Conservation (phyloP, 2,888 invertebrate genomes). For the Euplexia lucipara region DNA sequence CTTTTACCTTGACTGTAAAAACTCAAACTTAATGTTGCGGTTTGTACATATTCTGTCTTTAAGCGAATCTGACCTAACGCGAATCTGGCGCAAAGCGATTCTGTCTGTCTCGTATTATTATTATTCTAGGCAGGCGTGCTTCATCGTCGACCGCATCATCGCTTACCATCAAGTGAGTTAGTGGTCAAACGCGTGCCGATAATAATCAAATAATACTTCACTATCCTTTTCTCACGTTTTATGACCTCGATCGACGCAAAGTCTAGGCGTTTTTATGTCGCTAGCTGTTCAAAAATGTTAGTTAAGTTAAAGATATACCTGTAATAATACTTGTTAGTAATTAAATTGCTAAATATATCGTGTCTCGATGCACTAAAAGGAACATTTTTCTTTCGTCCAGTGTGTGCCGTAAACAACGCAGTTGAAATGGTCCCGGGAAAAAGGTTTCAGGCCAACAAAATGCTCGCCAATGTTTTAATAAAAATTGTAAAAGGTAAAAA, state of each 20-base stretch:
- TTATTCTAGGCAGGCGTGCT: too few species aligned
- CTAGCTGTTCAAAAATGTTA: slow-evolving; percentile 16
- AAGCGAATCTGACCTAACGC: too few species aligned
- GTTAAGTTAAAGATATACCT: slow-evolving; percentile 2
- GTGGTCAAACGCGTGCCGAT: too few species aligned
- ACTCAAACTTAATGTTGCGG: too few species aligned
- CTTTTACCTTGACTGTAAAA: too few species aligned
- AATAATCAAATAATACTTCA: too few species aligned
- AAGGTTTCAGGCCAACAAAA: slow-evolving; percentile 29
- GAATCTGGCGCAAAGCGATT: too few species aligned
- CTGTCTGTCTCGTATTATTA: too few species aligned
- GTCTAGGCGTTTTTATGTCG: background rate
- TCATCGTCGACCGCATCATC: too few species aligned
- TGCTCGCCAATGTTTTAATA: slow-evolving; percentile 51
- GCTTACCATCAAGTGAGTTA: too few species aligned
- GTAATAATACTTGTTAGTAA: background rate
- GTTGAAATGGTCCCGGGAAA: slow-evolving; percentile 55
- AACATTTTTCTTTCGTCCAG: slow-evolving; percentile 83
- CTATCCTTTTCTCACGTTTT: slow-evolving; percentile 1
- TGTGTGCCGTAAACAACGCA: slow-evolving; percentile 83
- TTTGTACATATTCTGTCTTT: too few species aligned
- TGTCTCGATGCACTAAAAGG: slow-evolving; percentile 67
- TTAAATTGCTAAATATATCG: slow-evolving; percentile 19
- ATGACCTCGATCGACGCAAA: background rate
- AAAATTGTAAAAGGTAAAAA: slow-evolving; percentile 57